Conservation (phyloP, 2,888 invertebrate species). For the Dinocampus coccinellae region DNA sequence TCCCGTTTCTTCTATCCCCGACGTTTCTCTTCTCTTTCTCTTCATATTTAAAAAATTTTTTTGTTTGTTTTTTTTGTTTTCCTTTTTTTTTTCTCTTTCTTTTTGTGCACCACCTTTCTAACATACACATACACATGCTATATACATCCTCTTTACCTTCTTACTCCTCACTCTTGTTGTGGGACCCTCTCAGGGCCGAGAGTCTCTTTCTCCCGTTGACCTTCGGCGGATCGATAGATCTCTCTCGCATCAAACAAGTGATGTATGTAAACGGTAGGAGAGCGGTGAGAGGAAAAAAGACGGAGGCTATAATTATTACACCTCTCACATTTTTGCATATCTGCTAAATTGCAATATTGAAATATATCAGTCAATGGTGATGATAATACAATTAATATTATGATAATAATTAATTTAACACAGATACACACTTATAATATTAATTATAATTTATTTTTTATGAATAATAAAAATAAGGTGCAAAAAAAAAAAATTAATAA, state of each 20-base stretch:
- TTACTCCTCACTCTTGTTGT: conserved; percentile 23
- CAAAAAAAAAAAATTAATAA: neutral
- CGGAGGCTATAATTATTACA: conserved; percentile 2
- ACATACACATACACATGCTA: neutral
- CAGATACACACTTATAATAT: too few species aligned
- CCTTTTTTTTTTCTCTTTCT: conserved; percentile 2
- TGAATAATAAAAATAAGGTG: too few species aligned
- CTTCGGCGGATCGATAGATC: conserved; percentile 47
- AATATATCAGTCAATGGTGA: neutral
- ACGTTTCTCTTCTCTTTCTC: conserved; percentile 15
- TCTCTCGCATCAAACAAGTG: conserved; percentile 37
- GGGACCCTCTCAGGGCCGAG: conserved; percentile 43
- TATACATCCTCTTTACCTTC: conserved; percentile 25
- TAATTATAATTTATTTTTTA: too few species aligned
- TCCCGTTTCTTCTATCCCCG: conserved; percentile 37
- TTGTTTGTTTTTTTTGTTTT: neutral
- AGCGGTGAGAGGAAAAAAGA: conserved; percentile 12
- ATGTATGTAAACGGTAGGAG: conserved; percentile 36
- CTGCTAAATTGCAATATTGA: conserved; percentile 11
- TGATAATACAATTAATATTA: too few species aligned
- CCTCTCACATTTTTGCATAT: conserved; percentile 37
- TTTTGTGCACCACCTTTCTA: conserved; percentile 17
- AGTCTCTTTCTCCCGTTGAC: conserved; percentile 42
- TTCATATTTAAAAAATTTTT: neutral
- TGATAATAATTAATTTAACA: too few species aligned